Conservation (phyloP, 2,113 vertebrate genomes). For the Pteropus alecto region DNA sequence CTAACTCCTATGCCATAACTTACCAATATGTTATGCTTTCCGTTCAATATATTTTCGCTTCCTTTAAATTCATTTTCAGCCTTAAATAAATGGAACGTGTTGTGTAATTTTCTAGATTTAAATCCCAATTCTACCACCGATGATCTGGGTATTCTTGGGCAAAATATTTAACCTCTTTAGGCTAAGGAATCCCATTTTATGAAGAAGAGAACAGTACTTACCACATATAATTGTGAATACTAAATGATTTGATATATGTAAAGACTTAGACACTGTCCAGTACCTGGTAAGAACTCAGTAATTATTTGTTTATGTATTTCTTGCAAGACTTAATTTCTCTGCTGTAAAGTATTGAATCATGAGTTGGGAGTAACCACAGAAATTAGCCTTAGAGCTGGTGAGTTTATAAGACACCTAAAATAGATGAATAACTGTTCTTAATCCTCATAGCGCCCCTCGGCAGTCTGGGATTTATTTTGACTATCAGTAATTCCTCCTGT, state of each 20-base stretch:
- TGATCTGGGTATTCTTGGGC: not conserved
- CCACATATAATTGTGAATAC: not conserved
- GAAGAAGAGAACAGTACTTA: not conserved
- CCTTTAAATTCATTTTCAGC: not conserved
- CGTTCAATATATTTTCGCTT: not conserved
- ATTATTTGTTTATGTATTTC: not conserved
- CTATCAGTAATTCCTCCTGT: not conserved
- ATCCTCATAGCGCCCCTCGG: not conserved
- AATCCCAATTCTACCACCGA: not conserved
- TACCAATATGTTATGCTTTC: not conserved
- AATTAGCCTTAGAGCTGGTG: not conserved
- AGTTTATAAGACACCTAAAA: not conserved
- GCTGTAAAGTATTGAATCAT: not conserved
- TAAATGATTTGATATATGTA: not conserved
- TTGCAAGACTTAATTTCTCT: not conserved
- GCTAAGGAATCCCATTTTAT: not conserved
- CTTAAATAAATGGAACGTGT: not conserved
- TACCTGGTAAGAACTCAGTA: not conserved
- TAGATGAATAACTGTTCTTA: not conserved
- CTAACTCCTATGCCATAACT: not conserved
- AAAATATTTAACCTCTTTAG: not conserved
- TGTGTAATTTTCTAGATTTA: not conserved
- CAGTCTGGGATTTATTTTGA: not conserved
- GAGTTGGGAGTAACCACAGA: not conserved
- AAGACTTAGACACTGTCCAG: not conserved